These are phyloP conservation scores for Eciton burchellii DNA, from an alignment of 1,140 invertebrate species.

Conservation along the genomic window DNA sequence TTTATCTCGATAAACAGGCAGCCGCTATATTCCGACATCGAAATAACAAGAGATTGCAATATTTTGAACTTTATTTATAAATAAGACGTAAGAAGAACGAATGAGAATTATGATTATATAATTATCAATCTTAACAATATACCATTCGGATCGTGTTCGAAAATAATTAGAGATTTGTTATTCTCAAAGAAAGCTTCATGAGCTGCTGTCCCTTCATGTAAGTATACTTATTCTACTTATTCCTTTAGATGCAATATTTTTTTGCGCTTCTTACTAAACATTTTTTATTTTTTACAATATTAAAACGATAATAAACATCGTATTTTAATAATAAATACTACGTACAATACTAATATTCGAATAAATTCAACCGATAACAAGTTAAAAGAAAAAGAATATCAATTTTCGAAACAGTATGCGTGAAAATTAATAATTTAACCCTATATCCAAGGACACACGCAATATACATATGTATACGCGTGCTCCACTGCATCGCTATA, in stretches of 20 bases:
- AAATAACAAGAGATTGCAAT: neutral
- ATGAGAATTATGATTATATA: constrained; percentile 34
- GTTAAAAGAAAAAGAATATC: neutral
- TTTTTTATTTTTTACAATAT: neutral
- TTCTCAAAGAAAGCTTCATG: constrained; percentile 79
- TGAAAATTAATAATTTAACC: neutral
- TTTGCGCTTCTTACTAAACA: neutral
- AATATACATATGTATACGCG: no score
- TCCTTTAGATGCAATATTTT: neutral
- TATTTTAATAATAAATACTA: constrained; percentile 12
- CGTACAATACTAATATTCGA: no score
- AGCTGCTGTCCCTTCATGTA: constrained; percentile 84
- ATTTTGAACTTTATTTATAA: constrained; percentile 24
- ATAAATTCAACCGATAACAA: no score
- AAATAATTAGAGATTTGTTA: constrained; percentile 54
- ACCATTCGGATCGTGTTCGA: constrained; percentile 14
- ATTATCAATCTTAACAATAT: constrained; percentile 29
- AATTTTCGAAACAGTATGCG: neutral
- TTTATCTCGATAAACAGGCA: constrained; percentile 19
- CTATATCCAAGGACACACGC: neutral
- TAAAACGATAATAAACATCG: neutral
- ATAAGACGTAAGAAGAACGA: neutral
- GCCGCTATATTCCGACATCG: neutral
- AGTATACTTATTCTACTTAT: constrained; percentile 67
- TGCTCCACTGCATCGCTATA: constrained; percentile 12